Base-by-base conservation (phyloP, 2,797 vertebrate species). In the Todus mexicanus region DNA sequence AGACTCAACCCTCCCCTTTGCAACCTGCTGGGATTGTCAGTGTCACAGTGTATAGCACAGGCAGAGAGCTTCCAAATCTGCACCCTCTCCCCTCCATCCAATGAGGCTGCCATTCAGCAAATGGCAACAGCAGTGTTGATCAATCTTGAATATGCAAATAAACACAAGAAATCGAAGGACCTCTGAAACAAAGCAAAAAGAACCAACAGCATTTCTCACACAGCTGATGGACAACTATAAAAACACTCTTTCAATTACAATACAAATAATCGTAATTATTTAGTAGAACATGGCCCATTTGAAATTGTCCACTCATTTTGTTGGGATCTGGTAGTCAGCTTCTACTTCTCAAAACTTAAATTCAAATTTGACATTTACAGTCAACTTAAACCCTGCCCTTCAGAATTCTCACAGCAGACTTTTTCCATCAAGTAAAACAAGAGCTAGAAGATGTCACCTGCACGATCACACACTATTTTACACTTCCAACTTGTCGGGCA, bases 201-300 rank as follows among this genome's bases (percentile, higher is more conserved):
- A 61, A 51, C 31, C 73, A 56, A 23, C 4, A 47, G 14, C 18
- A 8, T 25, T 89, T 69, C 31, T 72, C 47, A 57, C n/a, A 29
- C 12, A 81, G 22, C 11, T 69, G 15, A 59, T 0, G 1, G 18
- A 65, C 38, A 77, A 60, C 79, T 13, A 33, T 50, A 80, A 47
- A 77, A 15, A 0, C 42, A 29, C 25, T 29, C 33, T 57, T 15
- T 12, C 2, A 48, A 35, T 50, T n/a, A 48, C 43, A 73, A 26
- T 5, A 8, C n/a, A 37, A 29, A 65, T 38, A 9, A 27, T 70
- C 45, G 50, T 35, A 7, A 29, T 73, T 45, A 50, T 26, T 38
- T 50, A 42, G 17, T 0, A 0, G 12, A 31, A 38, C 8, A 4
- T 5, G 0, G n/a, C 50, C 12, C 7, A 17, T 56, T 80, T 20